Evolutionary conservation across 2,797 vertebrate species (phyloP).

Genomic region (Scarus forsteni): DNA sequence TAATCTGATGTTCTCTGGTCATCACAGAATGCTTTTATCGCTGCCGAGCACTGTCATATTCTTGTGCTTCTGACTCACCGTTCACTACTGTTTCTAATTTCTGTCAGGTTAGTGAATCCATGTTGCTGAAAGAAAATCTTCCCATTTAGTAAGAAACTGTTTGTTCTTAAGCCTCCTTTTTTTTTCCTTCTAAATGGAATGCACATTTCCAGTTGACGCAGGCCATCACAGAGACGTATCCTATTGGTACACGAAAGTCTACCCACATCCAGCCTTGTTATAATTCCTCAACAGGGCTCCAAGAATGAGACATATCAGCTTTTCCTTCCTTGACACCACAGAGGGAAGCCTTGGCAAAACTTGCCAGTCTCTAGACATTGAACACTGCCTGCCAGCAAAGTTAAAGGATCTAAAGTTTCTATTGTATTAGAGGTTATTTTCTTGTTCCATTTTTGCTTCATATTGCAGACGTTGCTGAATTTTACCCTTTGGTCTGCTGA

Average conservation of each 20-base stretch:
- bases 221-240: conserved; percentile 44
- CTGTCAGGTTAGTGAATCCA: conserved; percentile 42
- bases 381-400: conserved; percentile 52
- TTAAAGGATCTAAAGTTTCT: conserved; percentile 63
- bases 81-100: conserved; percentile 54
- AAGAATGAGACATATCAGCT: conserved; percentile 65
- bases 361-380: conserved; percentile 61
- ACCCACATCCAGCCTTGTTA: conserved; percentile 42
- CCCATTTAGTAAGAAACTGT: conserved; percentile 53
- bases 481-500: conserved; percentile 30
- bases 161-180: conserved; percentile 28
- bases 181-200: conserved; percentile 55
- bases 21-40: conserved; percentile 46
- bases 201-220: conserved; percentile 68
- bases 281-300: conserved; percentile 48
- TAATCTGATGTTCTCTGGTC: conserved; percentile 40
- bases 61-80: conserved; percentile 22
- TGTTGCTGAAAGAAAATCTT: conserved; percentile 44
- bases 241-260: conserved; percentile 59
- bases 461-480: conserved; percentile 41
- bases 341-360: conserved; percentile 61
- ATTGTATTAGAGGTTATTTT: conserved; percentile 50
- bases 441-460: conserved; percentile 35
- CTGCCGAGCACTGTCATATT: conserved; percentile 24
- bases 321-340: conserved; percentile 65